A percentile compares a stretch with the other conserved stretches of the same genome.
phyloP scores from a whole-genome alignment of 2,113 vertebrate genomes.

The Theristicus caerulescens region DNA sequence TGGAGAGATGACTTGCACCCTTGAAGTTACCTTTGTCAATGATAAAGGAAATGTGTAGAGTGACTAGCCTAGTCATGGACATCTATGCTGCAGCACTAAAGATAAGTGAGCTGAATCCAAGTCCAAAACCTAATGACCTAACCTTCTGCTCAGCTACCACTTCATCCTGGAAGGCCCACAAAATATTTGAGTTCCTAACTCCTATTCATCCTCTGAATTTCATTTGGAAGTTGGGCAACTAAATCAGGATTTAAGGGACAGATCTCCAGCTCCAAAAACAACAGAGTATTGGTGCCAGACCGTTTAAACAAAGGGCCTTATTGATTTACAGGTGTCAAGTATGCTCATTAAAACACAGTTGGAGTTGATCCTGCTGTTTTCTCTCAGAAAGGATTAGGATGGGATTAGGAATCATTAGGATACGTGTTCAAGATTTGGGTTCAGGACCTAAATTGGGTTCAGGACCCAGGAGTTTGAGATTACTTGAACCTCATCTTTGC shows the following conservation, averaged over 20 bases:
- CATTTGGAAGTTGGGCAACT: background rate
- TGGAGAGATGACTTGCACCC: background rate
- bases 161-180: background rate
- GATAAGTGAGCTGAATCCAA: background rate
- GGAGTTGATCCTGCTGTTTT: background rate
- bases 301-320: background rate
- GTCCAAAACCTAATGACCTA: background rate
- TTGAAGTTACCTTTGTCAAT: background rate
- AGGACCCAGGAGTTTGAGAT: background rate
- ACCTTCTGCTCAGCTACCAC: background rate
- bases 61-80: background rate
- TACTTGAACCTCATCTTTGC: background rate
- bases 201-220: background rate
- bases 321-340: background rate
- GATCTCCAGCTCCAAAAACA: background rate
- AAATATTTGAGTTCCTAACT: background rate
- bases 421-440: background rate
- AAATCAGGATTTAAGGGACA: background rate
- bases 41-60: background rate
- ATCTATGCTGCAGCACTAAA: background rate
- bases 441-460: background rate
- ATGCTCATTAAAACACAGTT: background rate
- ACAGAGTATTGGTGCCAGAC: background rate
- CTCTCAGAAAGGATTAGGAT: background rate
- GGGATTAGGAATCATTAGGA: no score